Conservation (phyloP, 92 coral and sea anemone species). For the Palythoa grandis region DNA sequence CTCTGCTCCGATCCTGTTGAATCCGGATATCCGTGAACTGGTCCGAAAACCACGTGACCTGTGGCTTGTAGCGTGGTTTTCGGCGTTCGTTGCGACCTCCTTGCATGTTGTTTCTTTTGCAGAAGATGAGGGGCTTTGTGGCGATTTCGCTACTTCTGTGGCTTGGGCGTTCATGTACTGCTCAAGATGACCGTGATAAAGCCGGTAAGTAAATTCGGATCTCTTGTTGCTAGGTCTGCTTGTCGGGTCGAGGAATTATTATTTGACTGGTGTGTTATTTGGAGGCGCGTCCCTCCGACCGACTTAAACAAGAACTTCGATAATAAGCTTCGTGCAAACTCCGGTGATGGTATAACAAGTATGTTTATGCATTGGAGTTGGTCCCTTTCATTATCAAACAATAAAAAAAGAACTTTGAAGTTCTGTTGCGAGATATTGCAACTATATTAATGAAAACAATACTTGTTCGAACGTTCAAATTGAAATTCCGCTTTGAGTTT, state of each 20-base stretch:
- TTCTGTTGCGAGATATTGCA: not conserved
- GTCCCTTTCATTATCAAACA: not conserved
- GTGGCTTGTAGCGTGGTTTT: conserved; percentile 44
- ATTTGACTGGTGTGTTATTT: not conserved
- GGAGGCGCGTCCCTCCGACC: conserved; percentile 29
- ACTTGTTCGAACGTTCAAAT: not conserved
- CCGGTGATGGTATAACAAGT: not conserved
- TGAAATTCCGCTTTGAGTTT: conserved; percentile 23
- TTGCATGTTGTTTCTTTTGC: not conserved
- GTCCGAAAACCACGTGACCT: conserved; percentile 40
- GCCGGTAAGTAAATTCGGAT: conserved; percentile 16
- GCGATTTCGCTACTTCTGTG: conserved; percentile 43
- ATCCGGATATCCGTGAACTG: not conserved
- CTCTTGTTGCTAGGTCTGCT: not conserved
- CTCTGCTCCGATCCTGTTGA: not conserved
- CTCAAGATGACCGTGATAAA: conserved; percentile 34
- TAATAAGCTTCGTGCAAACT: not conserved
- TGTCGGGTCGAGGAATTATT: not conserved
- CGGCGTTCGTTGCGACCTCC: conserved; percentile 40
- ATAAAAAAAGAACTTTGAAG: no score
- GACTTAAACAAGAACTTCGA: not conserved
- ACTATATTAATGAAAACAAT: not conserved
- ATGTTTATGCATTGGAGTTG: not conserved
- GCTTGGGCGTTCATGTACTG: conserved; percentile 23
- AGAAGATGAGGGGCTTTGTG: conserved; percentile 43